Evolutionary conservation across 2,797 vertebrate genomes (phyloP).

Genomic region (Coreius guichenoti): DNA sequence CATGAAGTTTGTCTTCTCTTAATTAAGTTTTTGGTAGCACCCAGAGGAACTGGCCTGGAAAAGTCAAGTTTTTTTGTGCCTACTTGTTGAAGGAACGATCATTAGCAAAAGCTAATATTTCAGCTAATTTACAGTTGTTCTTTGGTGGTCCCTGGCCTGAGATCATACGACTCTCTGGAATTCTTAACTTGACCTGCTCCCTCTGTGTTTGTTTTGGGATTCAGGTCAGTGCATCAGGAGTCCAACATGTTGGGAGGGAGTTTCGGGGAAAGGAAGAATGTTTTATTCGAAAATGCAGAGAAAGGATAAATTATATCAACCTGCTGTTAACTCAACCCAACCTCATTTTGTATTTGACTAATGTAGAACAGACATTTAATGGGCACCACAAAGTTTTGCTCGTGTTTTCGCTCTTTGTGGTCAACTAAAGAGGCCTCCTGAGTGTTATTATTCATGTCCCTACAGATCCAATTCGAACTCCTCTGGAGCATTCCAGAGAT

Average conservation of each 20-base stretch:
- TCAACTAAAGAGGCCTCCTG: conserved; percentile 66
- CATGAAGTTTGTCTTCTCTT: conserved; percentile 63
- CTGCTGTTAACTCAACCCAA: conserved; percentile 29
- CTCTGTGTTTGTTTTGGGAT: conserved; percentile 72
- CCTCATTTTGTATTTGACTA: conserved; percentile 23
- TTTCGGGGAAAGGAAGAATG: conserved; percentile 53
- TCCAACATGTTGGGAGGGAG: conserved; percentile 64
- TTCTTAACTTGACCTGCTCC: conserved; percentile 68
- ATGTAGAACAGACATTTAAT: conserved; percentile 48
- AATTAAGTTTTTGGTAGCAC: conserved; percentile 63
- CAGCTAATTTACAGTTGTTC: conserved; percentile 85
- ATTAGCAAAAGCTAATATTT: conserved; percentile 86
- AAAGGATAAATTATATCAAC: conserved; percentile 12
- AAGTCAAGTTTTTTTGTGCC: conserved; percentile 65
- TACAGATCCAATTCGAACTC: conserved; percentile 66
- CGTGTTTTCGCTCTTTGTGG: conserved; percentile 59
- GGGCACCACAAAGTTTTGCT: conserved; percentile 46
- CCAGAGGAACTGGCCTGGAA: conserved; percentile 49
- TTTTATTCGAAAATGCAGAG: conserved; percentile 4
- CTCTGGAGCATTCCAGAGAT: conserved; percentile 69
- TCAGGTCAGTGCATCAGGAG: conserved; percentile 67
- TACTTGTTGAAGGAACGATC: conserved; percentile 67
- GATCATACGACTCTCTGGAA: conserved; percentile 65
- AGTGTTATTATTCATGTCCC: conserved; percentile 65
- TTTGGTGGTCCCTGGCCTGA: conserved; percentile 84